Base-by-base conservation (phyloP, 2,113 vertebrate genomes). In the Seriola aureovittata region DNA sequence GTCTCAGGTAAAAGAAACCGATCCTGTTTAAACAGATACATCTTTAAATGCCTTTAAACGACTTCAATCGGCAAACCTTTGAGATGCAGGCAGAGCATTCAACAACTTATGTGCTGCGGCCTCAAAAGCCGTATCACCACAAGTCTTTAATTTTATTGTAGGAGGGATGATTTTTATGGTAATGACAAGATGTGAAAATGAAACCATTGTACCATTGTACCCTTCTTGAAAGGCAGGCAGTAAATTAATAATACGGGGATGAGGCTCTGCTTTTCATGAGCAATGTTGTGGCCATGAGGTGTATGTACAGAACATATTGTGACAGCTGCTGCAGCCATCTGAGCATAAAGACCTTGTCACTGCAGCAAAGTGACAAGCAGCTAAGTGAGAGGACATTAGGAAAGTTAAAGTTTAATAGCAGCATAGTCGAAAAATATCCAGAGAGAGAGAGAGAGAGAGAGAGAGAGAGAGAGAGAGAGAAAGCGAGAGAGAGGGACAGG, bases 301-400 rank as follows among this genome's bases (percentile, higher is more conserved):
- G 16, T 8, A 60, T 10, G 50, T 25, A 54, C 12, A 80, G 44
- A 76, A 36, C 40, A 83, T 32, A 23, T 0, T 66, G 16, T 21
- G 40, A 66, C n/a, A 54, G 64, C 19, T 57, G 34, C 48, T 42
- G 13, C 3, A 34, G 17, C 32, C 9, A 59, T 74, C 34, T 42
- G 32, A 75, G 25, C 17, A 71, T 42, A 16, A 58, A 75, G 9
- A 55, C n/a, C 3, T 48, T 3, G 40, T 66, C 34, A 23, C 21
- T 67, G 50, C 55, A 79, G 32, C 58, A 69, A 17, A 66, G 36
- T 70, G 85, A 80, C 63, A 71, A 69, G 60, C 38, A 76, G 62
- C 32, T 78, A 54, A 36, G 71, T 59, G 14, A 80, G 42, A 50
- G 21, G 32, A 55, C 55, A 75, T 55, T 19, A 69, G 73, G n/a